These are phyloP conservation scores for Nyctibius bracteatus DNA, from an alignment of 2,113 vertebrate species.

Conservation along the genomic window DNA sequence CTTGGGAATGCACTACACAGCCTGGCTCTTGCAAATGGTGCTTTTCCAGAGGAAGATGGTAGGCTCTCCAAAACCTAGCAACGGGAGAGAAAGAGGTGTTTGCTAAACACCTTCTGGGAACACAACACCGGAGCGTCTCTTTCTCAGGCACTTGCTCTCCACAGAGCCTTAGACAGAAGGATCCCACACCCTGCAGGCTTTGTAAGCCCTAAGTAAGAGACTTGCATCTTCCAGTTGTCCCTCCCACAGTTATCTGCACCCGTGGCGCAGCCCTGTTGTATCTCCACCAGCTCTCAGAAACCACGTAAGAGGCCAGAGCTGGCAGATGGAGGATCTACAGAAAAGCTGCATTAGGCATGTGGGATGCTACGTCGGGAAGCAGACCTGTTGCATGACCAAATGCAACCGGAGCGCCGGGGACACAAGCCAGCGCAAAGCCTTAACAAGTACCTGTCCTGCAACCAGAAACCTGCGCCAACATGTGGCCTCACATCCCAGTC, in stretches of 20 bases:
- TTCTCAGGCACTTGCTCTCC: neutral
- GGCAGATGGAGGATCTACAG: neutral
- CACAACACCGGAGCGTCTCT: neutral
- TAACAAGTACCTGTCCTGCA: neutral
- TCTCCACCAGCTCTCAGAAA: neutral
- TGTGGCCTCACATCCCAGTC: neutral
- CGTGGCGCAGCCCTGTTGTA: neutral
- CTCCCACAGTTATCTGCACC: neutral
- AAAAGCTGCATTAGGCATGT: neutral
- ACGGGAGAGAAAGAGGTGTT: fast-evolving
- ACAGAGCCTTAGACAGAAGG: neutral
- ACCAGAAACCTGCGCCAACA: neutral
- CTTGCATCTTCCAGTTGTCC: neutral
- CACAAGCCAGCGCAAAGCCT: neutral
- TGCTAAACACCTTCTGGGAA: neutral
- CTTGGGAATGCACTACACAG: neutral
- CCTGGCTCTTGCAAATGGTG: neutral
- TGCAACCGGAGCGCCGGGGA: neutral
- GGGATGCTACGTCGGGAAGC: neutral
- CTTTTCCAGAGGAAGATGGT: neutral
- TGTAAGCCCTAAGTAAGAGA: neutral
- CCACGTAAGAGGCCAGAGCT: neutral
- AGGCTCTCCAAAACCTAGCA: neutral
- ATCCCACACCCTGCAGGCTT: neutral
- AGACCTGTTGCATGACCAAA: neutral